Conservation (phyloP, 2,797 vertebrate genomes). For the Otus scops region DNA sequence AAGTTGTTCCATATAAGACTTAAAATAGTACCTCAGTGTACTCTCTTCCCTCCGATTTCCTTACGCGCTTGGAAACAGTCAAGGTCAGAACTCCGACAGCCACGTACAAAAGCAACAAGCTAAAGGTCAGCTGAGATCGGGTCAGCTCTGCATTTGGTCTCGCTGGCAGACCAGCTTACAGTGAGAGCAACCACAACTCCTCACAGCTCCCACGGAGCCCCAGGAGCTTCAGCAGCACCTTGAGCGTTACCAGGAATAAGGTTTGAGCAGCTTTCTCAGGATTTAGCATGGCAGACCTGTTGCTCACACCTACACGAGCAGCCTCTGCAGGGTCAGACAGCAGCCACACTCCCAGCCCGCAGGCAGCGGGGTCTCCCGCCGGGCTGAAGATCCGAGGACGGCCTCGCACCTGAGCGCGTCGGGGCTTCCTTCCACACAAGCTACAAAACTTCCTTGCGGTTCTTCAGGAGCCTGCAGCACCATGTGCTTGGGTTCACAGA, state of each 20-base stretch:
- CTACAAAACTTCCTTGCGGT: background rate
- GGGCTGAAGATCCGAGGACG: rapidly evolving
- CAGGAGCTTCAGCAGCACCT: background rate
- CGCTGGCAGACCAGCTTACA: background rate
- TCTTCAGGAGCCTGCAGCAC: background rate
- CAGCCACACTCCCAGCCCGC: rapidly evolving
- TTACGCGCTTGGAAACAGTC: rapidly evolving
- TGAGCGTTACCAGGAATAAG: background rate
- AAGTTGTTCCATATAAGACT: background rate
- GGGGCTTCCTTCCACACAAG: background rate
- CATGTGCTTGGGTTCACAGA: rapidly evolving
- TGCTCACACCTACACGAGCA: background rate
- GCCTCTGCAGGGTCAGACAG: rapidly evolving
- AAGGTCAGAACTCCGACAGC: background rate
- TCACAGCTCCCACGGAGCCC: background rate
- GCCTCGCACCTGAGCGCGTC: rapidly evolving
- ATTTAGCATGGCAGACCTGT: background rate
- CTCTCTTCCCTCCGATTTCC: background rate
- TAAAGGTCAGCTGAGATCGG: background rate
- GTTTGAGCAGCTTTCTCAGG: rapidly evolving
- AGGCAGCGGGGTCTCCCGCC: rapidly evolving
- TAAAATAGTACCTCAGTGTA: background rate
- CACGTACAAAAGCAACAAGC: background rate
- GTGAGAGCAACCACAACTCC: rapidly evolving
- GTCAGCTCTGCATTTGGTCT: background rate